Conservation (phyloP, 2,113 vertebrate genomes). For the Ochotona curzoniae region DNA sequence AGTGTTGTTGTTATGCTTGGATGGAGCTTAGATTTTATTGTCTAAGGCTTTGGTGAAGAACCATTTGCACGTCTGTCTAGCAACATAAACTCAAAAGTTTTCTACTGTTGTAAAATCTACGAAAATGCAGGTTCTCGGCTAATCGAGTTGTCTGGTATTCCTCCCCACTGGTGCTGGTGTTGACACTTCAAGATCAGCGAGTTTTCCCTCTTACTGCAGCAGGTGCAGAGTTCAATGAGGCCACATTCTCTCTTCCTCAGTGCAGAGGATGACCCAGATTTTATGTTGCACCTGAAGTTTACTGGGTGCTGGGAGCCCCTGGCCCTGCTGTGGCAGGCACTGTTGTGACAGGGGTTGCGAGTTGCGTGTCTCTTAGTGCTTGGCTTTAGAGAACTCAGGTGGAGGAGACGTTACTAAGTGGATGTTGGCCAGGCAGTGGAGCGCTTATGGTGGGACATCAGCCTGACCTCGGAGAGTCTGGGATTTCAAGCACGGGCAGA, state of each 20-base stretch:
- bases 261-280: not conserved
- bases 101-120: not conserved
- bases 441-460: not conserved
- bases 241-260: not conserved
- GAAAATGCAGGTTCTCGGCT: not conserved
- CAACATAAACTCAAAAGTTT: constrained; percentile 9
- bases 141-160: not conserved
- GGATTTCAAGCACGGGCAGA: not conserved
- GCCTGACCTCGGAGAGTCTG: not conserved
- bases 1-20: constrained; percentile 36
- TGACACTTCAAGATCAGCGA: not conserved
- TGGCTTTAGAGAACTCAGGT: not conserved
- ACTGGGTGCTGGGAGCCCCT: not conserved
- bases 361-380: not conserved
- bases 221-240: not conserved
- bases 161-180: not conserved
- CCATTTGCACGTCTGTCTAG: not conserved
- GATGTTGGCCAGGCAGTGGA: not conserved
- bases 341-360: too few species aligned
- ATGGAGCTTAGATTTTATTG: constrained; percentile 8
- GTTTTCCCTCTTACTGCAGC: not conserved
- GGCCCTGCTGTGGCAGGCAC: not conserved
- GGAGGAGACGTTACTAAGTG: not conserved
- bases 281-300: not conserved
- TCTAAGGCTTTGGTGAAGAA: not conserved